Evolutionary conservation across 1,140 invertebrate species (phyloP), one percentile per base, ranked within the genome.

Genomic region (Plodia interpunctella): DNA sequence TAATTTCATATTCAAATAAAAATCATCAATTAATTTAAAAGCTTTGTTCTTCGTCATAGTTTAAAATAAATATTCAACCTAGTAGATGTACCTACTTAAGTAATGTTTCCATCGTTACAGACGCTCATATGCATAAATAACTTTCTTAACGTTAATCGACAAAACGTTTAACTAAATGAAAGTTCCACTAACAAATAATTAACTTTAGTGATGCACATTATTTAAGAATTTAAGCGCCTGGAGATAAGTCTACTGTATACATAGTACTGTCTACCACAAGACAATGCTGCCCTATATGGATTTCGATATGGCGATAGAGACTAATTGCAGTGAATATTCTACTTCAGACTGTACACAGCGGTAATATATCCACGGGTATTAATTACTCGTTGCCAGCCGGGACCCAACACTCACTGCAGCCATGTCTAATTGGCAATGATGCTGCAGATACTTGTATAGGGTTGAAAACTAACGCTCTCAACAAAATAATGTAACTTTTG

Each of bases 291-390:
- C 21, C 21, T 25, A 25, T 6, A 25, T 2, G 6, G 21, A 25
- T 6, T 6, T 25, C 21, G 21, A 25, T 25, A 6, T 6, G 21
- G 21, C 6, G 6, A 25, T 25, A 25, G 6, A 3, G 21, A 6
- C 21, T 2, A 25, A 25, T 25, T 25, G 2, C 21, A 35, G 2
- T 13, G 32, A 11, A 10, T 35, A n/a, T n/a, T n/a, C n/a, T n/a
- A n/a, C n/a, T n/a, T n/a, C n/a, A n/a, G n/a, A 35, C 1, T 5
- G 32, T 13, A 35, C 38, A 17, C 5, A 10, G 10, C 38, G 1
- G 38, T 44, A 44, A 44, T 44, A 44, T n/a, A 10, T 44, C 38
- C 38, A 44, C 38, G 38, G n/a, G 38, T 44, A 44, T 44, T 44
- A 44, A 15, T 44, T 44, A 44, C 38, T 44, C 15, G 38, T 13